These are phyloP conservation scores for Mus spicilegus DNA, from an alignment of 2,113 vertebrate genomes.

Conservation along the genomic window DNA sequence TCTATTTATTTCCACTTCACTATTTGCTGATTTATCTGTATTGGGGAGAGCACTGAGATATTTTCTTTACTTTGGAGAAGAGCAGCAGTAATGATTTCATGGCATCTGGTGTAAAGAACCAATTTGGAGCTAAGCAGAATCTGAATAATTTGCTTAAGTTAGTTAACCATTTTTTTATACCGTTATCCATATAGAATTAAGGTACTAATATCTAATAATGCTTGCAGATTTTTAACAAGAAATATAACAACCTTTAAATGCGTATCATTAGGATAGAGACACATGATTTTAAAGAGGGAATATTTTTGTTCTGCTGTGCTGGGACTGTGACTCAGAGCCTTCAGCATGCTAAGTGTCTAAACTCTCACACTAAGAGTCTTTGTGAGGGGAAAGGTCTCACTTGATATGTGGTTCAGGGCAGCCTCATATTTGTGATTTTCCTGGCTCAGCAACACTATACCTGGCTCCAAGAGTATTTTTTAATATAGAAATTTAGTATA, in stretches of 20 bases:
- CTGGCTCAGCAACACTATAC: background rate
- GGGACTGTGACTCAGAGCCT: background rate
- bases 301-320: background rate
- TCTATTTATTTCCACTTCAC: constrained; percentile 13
- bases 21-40: constrained; percentile 11
- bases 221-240: background rate
- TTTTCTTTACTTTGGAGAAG: constrained; percentile 13
- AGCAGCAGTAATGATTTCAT: background rate
- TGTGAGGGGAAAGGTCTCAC: too few relatives aligned
- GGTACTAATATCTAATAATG: background rate
- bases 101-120: background rate
- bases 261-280: background rate
- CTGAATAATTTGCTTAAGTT: constrained; percentile 26
- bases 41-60: background rate
- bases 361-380: background rate
- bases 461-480: background rate
- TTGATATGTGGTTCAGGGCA: background rate
- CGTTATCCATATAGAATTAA: constrained; percentile 58
- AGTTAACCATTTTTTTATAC: background rate
- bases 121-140: background rate
- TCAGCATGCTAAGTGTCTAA: background rate
- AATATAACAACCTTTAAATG: constrained; percentile 17
- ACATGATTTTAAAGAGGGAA: background rate
- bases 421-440: background rate
- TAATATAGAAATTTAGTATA: background rate